These are phyloP conservation scores for Agapostemon virescens DNA, from an alignment of 2,888 invertebrate species.

Conservation along the genomic window DNA sequence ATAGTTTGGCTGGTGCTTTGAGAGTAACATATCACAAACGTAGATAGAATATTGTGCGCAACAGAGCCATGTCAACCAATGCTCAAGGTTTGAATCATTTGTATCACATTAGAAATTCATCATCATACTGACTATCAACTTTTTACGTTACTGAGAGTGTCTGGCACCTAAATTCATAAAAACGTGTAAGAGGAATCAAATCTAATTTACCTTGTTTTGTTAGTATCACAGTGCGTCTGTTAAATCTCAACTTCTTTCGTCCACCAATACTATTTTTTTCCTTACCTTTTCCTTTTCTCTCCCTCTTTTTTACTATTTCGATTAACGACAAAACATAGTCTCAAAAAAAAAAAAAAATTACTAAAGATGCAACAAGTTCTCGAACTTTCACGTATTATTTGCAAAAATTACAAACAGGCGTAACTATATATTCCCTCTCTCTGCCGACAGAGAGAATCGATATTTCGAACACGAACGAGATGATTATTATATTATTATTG, in stretches of 20 bases:
- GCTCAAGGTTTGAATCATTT: constrained; percentile 77
- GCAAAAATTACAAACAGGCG: constrained; percentile 41
- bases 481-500: constrained; percentile 1
- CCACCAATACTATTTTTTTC: constrained; percentile 55
- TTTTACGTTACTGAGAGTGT: constrained; percentile 78
- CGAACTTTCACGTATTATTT: constrained; percentile 41
- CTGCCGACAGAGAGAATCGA: constrained; percentile 41
- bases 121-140: constrained; percentile 78
- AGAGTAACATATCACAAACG: constrained; percentile 79
- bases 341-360: constrained; percentile 42
- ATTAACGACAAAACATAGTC: constrained; percentile 34
- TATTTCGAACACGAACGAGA: constrained; percentile 42
- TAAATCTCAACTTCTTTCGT: constrained; percentile 60
- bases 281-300: constrained; percentile 59
- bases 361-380: constrained; percentile 52
- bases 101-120: constrained; percentile 79
- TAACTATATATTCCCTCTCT: constrained; percentile 26
- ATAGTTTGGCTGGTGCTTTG: constrained; percentile 78
- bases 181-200: constrained; percentile 79
- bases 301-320: neutral
- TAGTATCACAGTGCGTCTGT: constrained; percentile 72
- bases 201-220: constrained; percentile 74
- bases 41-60: constrained; percentile 78
- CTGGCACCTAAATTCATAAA: constrained; percentile 81
- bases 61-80: constrained; percentile 78